Evolutionary conservation across 2,888 invertebrate species (phyloP).

Genomic region (Steinernema carpocapsae): DNA sequence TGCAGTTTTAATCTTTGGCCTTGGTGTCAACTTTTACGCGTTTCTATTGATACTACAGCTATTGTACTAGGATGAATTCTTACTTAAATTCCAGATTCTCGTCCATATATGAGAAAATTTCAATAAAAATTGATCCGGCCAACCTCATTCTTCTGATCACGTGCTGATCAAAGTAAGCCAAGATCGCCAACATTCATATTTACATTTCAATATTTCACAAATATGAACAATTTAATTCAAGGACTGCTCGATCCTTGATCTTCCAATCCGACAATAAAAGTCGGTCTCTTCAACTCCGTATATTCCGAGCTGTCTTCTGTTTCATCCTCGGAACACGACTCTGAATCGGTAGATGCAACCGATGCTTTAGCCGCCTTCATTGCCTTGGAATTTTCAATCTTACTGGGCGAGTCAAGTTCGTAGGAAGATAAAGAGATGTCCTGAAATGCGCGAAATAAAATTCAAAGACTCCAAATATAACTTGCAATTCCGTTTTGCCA

Average conservation of each 20-base stretch:
- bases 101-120: too few species aligned
- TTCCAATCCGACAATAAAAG: not conserved
- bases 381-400: not conserved
- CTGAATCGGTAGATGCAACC: constrained; percentile 18
- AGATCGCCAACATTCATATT: too few species aligned
- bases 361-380: constrained; percentile 6
- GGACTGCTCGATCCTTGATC: constrained; percentile 17
- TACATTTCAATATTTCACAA: not conserved
- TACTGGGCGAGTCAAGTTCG: not conserved
- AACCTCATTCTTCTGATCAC: too few species aligned
- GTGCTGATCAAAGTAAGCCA: too few species aligned
- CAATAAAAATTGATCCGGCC: too few species aligned
- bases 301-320: constrained; percentile 15
- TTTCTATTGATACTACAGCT: too few species aligned
- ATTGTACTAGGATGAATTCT: too few species aligned
- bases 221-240: not conserved
- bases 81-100: too few species aligned
- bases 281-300: constrained; percentile 3
- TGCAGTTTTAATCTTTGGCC: too few species aligned
- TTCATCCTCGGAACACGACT: constrained; percentile 15
- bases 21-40: too few species aligned
- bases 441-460: not conserved
- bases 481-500: not conserved
- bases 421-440: not conserved
- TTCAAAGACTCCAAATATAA: not conserved